Evolutionary conservation across 2,888 invertebrate genomes (phyloP).

Genomic region (Flexamia atlantica): DNA sequence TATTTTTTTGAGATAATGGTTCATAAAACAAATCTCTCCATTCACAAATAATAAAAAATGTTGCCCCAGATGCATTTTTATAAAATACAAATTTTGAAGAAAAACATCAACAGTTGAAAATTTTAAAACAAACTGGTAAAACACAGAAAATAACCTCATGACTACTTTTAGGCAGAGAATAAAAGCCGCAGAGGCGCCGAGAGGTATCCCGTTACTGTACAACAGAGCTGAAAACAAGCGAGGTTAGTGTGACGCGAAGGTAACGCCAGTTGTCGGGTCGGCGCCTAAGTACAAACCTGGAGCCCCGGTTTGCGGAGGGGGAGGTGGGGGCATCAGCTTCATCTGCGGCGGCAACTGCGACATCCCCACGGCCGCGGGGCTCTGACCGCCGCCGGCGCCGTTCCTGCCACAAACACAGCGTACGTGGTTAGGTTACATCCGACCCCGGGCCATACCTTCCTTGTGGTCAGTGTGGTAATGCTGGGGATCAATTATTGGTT

Average conservation of each 20-base stretch:
- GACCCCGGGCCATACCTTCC: slow-evolving; percentile 15
- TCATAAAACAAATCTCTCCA: too few species aligned
- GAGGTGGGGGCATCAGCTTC: slow-evolving; percentile 70
- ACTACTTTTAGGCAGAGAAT: background rate
- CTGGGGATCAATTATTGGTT: slow-evolving; percentile 6
- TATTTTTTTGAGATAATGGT: too few species aligned
- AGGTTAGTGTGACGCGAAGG: slow-evolving; percentile 46
- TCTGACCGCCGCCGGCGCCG: slow-evolving; percentile 13
- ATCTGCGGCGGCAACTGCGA: slow-evolving; percentile 64
- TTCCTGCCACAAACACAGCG: slow-evolving; percentile 45
- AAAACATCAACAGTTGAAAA: background rate
- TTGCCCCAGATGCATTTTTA: background rate
- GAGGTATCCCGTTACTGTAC: background rate
- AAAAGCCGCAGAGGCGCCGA: background rate
- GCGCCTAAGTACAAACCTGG: slow-evolving; percentile 69
- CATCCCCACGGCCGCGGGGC: background rate
- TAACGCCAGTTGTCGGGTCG: slow-evolving; percentile 46
- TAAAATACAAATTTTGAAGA: background rate
- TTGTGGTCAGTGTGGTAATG: slow-evolving; percentile 8
- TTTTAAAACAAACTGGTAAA: too few species aligned
- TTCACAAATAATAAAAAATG: too few species aligned
- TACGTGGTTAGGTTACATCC: slow-evolving; percentile 17
- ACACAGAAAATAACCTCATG: too few species aligned
- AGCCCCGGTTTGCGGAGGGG: slow-evolving; percentile 69
- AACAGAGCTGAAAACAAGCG: slow-evolving; percentile 37